A percentile compares a stretch with the other conserved stretches of the same genome.
Conservation (phyloP, 2,113 vertebrate species). For the Lipotes vexillifer region DNA sequence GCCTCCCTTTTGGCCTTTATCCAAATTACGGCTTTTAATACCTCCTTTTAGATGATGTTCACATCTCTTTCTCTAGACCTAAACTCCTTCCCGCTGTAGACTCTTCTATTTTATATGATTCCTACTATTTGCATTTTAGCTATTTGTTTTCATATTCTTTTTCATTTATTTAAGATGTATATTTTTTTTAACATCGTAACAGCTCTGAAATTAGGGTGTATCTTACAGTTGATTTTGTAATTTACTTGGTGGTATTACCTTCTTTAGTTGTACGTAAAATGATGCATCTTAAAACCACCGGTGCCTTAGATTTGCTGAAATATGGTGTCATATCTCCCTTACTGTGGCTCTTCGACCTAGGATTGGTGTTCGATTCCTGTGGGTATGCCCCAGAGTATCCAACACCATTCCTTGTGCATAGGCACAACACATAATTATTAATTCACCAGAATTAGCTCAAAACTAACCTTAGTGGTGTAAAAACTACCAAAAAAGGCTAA, state of each 20-base stretch:
- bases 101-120: not conserved
- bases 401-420: not conserved
- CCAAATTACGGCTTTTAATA: not conserved
- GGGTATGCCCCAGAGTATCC: not conserved
- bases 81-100: not conserved
- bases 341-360: not conserved
- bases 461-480: not conserved
- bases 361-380: not conserved
- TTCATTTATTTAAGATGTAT: not conserved
- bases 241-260: not conserved
- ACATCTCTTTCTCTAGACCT: not conserved
- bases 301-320: not conserved
- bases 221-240: not conserved
- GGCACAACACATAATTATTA: not conserved
- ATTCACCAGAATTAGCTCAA: not conserved
- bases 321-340: not conserved
- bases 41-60: not conserved
- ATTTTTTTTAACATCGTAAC: not conserved
- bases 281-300: not conserved
- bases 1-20: not conserved
- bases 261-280: not conserved
- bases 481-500: not conserved
- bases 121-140: not conserved
- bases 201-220: not conserved
- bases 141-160: not conserved